Evolutionary conservation across 2,888 invertebrate species (phyloP).

Genomic region (Crioceris asparagi): DNA sequence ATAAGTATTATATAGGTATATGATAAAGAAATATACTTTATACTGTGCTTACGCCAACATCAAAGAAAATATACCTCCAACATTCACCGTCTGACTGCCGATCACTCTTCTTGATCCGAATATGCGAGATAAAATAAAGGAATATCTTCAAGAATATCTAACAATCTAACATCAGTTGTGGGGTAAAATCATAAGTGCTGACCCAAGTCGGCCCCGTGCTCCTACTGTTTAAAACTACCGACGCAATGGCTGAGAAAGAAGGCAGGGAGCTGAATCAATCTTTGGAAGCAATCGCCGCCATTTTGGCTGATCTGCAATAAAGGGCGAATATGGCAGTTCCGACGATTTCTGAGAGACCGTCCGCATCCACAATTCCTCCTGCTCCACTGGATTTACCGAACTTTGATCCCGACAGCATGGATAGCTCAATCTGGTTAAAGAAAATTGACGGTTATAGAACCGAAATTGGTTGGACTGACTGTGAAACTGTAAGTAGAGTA

Average conservation of each 20-base stretch:
- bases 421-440: conserved; percentile 8
- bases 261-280: neutral
- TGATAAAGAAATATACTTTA: no score
- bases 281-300: conserved; percentile 1
- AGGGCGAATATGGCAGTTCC: no score
- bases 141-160: no score
- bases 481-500: conserved; percentile 13
- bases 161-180: conserved; percentile 4
- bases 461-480: conserved; percentile 11
- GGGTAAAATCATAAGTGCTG: neutral
- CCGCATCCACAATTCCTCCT: conserved; percentile 5
- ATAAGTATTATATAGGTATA: no score
- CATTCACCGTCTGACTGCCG: no score
- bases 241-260: no score
- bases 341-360: neutral
- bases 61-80: no score
- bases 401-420: conserved; percentile 9
- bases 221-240: no score
- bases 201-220: neutral
- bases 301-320: no score
- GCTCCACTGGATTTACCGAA: conserved; percentile 5
- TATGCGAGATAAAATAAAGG: no score
- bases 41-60: no score
- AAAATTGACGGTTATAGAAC: conserved; percentile 12
- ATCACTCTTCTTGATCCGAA: no score